Base-by-base conservation (phyloP, 2,113 vertebrate genomes). In the Carlito syrichta region DNA sequence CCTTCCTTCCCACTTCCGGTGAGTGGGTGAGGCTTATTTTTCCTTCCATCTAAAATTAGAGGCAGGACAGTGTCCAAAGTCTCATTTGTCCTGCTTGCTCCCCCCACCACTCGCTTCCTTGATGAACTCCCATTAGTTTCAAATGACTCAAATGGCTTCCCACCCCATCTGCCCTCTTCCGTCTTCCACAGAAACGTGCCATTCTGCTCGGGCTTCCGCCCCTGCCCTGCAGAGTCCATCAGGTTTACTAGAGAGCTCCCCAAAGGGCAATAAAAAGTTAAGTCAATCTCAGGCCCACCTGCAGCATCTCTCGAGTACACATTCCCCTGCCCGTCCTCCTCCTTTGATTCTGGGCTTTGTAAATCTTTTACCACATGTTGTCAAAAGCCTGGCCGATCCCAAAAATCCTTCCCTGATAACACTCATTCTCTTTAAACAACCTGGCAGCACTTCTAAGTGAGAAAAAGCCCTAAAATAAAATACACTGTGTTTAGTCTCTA, bases 381-480 rank as follows among this genome's bases (percentile, higher is more conserved):
- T 97, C 97, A 94, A 95, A 98, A 97, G 54, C 76, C 97, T 94
- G 96, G 97, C 95, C 95, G 97, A 98, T 90, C 76, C 96, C 89
- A 95, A 95, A 98, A 92, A 97, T 96, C 96, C 97, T 97, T 97
- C 81, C 63, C 89, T 63, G 96, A 96, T 97, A 96, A 94, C 94
- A 87, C 95, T 94, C 79, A 19, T 86, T 97, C 97, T 94, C 86
- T 97, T 98, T 97, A 97, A 97, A 98, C 95, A 97, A 96, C 96
- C 96, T 98, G 96, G 97, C 95, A 98, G 96, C 73, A 97, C 97
- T 98, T 98, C 97, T 96, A 97, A 98, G 98, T 97, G 97, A 97
- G 97, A 98, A 98, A 97, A 97, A 90, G 92, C 96, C 95, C 96
- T 97, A 97, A 96, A 98, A 96, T 96, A 97, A 98, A 98, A 97